A percentile compares a stretch with the other conserved stretches of the same genome.
phyloP scores from a whole-genome alignment of 2,797 vertebrate genomes.

The Anabas testudineus region DNA sequence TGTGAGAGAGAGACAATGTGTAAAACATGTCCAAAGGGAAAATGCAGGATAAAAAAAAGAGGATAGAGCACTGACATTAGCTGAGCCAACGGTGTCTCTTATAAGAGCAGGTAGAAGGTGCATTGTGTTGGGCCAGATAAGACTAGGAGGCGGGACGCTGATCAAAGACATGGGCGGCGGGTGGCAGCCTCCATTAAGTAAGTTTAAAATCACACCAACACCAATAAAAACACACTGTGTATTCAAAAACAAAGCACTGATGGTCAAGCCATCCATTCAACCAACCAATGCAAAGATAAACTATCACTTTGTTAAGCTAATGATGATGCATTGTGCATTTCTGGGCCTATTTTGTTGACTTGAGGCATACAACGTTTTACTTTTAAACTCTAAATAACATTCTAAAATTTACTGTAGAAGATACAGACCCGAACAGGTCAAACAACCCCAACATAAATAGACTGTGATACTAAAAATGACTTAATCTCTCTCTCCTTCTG shows the following conservation, averaged over 20 bases:
- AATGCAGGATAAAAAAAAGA: conserved; percentile 34
- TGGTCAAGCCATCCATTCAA: conserved; percentile 7
- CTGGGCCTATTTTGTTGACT: neutral
- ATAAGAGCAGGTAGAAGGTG: conserved; percentile 44
- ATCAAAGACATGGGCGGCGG: conserved; percentile 48
- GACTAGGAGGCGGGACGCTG: conserved; percentile 42
- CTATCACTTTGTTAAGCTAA: neutral
- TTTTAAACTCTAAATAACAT: neutral
- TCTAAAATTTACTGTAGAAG: neutral
- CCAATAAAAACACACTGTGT: conserved; percentile 5
- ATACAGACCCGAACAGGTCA: conserved; percentile 4
- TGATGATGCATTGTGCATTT: neutral
- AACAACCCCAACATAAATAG: conserved; percentile 2
- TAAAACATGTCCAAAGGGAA: conserved; percentile 35
- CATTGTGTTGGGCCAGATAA: conserved; percentile 58
- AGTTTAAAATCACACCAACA: conserved; percentile 37
- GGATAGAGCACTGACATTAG: conserved; percentile 52
- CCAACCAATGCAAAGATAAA: conserved; percentile 1
- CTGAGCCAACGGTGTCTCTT: conserved; percentile 15
- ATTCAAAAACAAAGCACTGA: conserved; percentile 6
- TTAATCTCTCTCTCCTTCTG: neutral
- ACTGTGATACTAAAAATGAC: neutral
- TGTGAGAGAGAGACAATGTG: conserved; percentile 14
- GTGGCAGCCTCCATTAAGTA: conserved; percentile 40
- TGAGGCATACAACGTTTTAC: neutral